Evolutionary conservation across 2,888 invertebrate genomes (phyloP), one percentile per base, ranked within the genome.

Genomic region (Heterodera filipjevi): DNA sequence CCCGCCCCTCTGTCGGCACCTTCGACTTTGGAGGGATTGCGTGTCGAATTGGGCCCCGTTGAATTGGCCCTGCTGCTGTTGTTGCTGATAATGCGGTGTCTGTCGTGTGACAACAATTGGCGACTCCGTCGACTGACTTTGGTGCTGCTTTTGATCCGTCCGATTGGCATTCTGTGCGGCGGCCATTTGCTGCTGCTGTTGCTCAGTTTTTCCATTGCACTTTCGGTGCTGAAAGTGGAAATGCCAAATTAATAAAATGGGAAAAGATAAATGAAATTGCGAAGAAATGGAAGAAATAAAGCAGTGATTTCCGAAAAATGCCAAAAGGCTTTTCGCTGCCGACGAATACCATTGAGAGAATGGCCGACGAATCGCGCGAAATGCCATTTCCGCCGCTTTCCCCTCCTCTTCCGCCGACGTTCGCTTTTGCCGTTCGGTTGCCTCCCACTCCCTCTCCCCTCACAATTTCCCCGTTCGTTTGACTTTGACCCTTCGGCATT

Each of bases 11-110:
- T 1, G 39, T 53, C 14, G 10, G 8, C 68, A 75, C 66, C 75
- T 75, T 22, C 33, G 66, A 59, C 39, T 75, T 75, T 53, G 75
- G 46, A 75, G 12, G 19, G 75, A 75, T 75, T 53, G 66, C 46
- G 75, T 75, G 46, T 75, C 75, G 68, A 75, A 75, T 35, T 75
- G 75, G 8, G 68, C 68, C 30, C 68, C 68, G 68, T 35, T 68
- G 68, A 68, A 68, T 35, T 59, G 59, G 59, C 22, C 8, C 59
- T 59, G 59, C n/a, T 59, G 59, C n/a, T 1, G 5, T 8, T n/a
- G 59, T 19, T 59, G 59, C 3, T 49, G 12, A 44, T 44, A 44
- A 44, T 44, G 44, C 14, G 5, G 32, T 32, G 8, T 27, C 30
- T 30, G 68, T 32, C 68, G 68, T 16, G 22, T 19, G 68, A 27